Base-by-base conservation (phyloP, 2,113 vertebrate species). In the Myotis yumanensis region DNA sequence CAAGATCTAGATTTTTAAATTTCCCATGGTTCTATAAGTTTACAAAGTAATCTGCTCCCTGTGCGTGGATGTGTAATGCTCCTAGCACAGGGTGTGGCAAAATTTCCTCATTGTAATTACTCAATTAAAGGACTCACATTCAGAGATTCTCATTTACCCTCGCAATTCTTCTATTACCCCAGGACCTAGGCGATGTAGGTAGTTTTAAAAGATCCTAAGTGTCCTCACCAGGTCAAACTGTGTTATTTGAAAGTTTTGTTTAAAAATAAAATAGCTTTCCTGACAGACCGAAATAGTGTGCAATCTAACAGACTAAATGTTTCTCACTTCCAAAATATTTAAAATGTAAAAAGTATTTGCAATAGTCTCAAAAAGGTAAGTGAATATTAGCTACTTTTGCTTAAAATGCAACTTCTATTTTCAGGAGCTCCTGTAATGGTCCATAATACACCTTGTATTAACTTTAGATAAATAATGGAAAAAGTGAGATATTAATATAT, bases 271-370 rank as follows among this genome's bases (percentile, higher is more conserved):
- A 75, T 32, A 82, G 22, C 35, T 85, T 82, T 85, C n/a, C 40
- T 28, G n/a, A 57, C 30, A 59, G 18, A 68, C 30, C 48, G 17
- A 79, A 66, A 18, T 32, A 40, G 17, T 32, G 30, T 82, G 71
- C 28, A 68, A 64, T 79, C 52, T 37, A 48, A 86, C 32, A 68
- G 11, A 73, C 12, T 43, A 51, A 22, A n/a, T 51, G 12, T 59
- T 72, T 76, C 3, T 83, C 66, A 84, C 11, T 54, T 92, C 20
- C 48, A 80, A 85, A 69, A 87, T 69, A 92, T 62, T 87, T 90
- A 69, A 86, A 87, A 59, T 23, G 7, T 48, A 28, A 68, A 95
- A 81, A 59, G 35, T 30, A 32, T 91, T 64, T 64, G 23, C 18
- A 81, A 72, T 11, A 37, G 16, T 85, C 48, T 77, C 77, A 43